A percentile compares a stretch with the other conserved stretches of the same genome.
phyloP scores from a whole-genome alignment of 2,888 invertebrate genomes.

The Rosalia funebris region DNA sequence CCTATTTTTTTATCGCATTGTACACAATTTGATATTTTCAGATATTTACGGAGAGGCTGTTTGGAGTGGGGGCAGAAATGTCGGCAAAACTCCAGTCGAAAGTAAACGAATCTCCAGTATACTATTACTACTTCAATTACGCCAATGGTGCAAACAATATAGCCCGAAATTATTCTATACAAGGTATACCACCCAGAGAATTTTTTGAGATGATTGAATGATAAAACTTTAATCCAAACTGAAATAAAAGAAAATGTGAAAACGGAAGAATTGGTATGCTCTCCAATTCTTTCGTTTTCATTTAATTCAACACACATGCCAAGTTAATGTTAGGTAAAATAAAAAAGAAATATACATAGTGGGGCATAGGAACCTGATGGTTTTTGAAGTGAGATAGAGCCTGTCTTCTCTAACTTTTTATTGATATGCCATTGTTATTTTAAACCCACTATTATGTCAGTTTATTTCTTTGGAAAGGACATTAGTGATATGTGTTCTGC shows the following conservation, averaged over 20 bases:
- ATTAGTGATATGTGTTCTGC: no score
- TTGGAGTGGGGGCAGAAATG: not conserved
- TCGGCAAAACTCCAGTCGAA: slow-evolving; percentile 12
- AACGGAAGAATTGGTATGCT: not conserved
- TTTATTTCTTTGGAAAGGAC: no score
- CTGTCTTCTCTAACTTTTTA: no score
- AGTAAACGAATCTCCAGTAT: slow-evolving; percentile 14
- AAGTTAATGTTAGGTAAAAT: no score
- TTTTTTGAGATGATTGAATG: not conserved
- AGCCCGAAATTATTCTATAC: not conserved
- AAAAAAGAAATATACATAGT: no score
- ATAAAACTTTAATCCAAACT: not conserved
- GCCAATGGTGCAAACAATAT: slow-evolving; percentile 1
- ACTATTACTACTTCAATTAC: slow-evolving; percentile 12
- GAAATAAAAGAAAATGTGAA: not conserved
- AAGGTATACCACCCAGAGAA: not conserved
- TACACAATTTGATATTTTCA: no score
- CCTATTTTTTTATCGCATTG: no score
- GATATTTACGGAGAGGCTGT: slow-evolving; percentile 9
- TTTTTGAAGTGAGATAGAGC: no score
- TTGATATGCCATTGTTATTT: no score
- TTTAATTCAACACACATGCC: no score
- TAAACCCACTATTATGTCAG: no score
- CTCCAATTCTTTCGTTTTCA: not conserved
- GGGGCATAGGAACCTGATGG: no score